phyloP scores from a whole-genome alignment of 2,888 invertebrate species.

The Agrypnus murinus region DNA sequence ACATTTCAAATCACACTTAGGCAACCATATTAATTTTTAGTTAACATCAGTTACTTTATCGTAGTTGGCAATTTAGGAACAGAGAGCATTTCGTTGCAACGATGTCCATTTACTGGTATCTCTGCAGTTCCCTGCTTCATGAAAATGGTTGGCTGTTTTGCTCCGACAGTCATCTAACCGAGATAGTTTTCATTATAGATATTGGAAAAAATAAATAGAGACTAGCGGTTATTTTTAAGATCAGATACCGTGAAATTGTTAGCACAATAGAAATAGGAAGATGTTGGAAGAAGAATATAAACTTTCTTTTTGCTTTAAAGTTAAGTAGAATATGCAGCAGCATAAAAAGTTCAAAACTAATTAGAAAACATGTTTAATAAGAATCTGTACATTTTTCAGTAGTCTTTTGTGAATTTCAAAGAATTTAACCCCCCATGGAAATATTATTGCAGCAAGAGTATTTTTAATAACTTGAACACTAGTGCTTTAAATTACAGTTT shows the following conservation, averaged over 20 bases:
- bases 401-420: no score
- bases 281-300: no score
- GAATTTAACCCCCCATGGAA: no score
- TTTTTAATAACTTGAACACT: no score
- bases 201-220: background rate
- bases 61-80: slow-evolving; percentile 44
- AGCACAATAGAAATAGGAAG: background rate
- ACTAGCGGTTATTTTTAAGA: slow-evolving; percentile 3
- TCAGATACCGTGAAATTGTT: background rate
- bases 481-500: no score
- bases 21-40: slow-evolving; percentile 35
- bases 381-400: no score
- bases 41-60: slow-evolving; percentile 33
- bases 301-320: no score
- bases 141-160: slow-evolving; percentile 31
- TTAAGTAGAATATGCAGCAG: no score
- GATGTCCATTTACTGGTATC: slow-evolving; percentile 49
- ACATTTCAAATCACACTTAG: slow-evolving; percentile 5
- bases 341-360: no score
- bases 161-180: slow-evolving; percentile 9
- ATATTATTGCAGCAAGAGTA: no score
- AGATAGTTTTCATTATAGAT: slow-evolving; percentile 37
- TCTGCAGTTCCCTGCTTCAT: slow-evolving; percentile 45
- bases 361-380: no score
- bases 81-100: slow-evolving; percentile 40